Percentiles rank a stretch among this genome's conserved stretches.
Conservation (phyloP, 2,888 invertebrate species). For the Epirrhoe alternata region DNA sequence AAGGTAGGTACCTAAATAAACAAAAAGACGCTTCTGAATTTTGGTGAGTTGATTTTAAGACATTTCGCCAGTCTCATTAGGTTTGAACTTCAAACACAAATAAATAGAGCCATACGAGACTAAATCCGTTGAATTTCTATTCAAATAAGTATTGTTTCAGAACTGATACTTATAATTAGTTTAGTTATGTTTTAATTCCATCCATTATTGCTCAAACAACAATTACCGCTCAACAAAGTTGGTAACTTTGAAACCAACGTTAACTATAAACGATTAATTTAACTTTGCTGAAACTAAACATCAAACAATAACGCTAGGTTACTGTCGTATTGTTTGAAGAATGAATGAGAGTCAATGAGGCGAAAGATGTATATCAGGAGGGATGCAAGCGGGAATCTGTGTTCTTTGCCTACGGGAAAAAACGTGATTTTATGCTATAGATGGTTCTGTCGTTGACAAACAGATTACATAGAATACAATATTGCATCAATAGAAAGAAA, state of each 20-base stretch:
- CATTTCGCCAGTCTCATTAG: no score
- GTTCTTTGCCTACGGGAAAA: no score
- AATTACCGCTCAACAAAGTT: conserved; percentile 36
- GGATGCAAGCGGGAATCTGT: no score
- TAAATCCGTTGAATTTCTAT: conserved; percentile 1
- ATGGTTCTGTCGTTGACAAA: no score
- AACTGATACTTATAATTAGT: conserved; percentile 10
- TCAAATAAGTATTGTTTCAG: not conserved
- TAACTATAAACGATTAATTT: conserved; percentile 40
- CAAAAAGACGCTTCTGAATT: no score
- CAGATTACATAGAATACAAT: no score
- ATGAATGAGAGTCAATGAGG: not conserved
- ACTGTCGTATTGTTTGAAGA: not conserved
- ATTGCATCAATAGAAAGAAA: no score
- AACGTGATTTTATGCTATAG: no score
- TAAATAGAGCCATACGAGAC: not conserved
- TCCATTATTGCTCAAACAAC: conserved; percentile 37
- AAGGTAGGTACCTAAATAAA: no score
- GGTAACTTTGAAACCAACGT: conserved; percentile 31
- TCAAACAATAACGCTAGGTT: conserved; percentile 4
- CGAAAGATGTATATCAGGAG: not conserved
- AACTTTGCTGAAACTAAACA: conserved; percentile 35
- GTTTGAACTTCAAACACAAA: no score
- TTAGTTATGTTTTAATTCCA: conserved; percentile 26
- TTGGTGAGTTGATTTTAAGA: no score